Evolutionary conservation across 2,888 invertebrate species (phyloP).

Genomic region (Calliphora vomitoria): DNA sequence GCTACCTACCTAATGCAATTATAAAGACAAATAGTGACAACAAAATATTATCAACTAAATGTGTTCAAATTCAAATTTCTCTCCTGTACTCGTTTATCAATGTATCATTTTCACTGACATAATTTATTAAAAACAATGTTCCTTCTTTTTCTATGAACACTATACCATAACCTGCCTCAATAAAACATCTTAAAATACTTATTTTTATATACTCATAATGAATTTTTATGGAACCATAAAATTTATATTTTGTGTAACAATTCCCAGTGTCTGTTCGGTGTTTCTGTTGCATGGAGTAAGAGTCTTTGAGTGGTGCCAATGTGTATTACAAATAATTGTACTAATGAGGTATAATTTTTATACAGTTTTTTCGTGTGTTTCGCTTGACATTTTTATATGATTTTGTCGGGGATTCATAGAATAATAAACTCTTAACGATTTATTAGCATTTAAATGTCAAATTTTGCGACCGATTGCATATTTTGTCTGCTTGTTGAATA

Average conservation of each 20-base stretch:
- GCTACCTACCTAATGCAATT: background rate
- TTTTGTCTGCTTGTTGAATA: constrained; percentile 67
- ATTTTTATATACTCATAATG: constrained; percentile 3
- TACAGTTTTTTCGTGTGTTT: background rate
- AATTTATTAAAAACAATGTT: background rate
- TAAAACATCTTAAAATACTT: constrained; percentile 2
- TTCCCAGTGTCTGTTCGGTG: constrained; percentile 42
- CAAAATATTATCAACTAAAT: constrained; percentile 16
- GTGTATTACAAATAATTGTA: constrained; percentile 71
- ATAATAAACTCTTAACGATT: constrained; percentile 69
- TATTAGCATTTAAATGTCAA: constrained; percentile 76
- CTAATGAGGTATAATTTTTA: constrained; percentile 70
- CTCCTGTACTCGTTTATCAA: background rate
- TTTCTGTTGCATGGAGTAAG: background rate
- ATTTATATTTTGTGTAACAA: constrained; percentile 29
- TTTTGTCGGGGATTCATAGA: constrained; percentile 26
- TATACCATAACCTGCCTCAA: background rate
- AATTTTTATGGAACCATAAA: constrained; percentile 33
- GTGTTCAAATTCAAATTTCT: constrained; percentile 6
- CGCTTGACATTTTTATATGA: constrained; percentile 48
- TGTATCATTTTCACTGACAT: background rate
- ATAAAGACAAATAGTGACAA: background rate
- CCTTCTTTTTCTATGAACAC: background rate
- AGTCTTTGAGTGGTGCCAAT: constrained; percentile 62
- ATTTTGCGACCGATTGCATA: constrained; percentile 74